Base-by-base conservation (phyloP, 2,888 invertebrate species). In the Yponomeuta malinellus region DNA sequence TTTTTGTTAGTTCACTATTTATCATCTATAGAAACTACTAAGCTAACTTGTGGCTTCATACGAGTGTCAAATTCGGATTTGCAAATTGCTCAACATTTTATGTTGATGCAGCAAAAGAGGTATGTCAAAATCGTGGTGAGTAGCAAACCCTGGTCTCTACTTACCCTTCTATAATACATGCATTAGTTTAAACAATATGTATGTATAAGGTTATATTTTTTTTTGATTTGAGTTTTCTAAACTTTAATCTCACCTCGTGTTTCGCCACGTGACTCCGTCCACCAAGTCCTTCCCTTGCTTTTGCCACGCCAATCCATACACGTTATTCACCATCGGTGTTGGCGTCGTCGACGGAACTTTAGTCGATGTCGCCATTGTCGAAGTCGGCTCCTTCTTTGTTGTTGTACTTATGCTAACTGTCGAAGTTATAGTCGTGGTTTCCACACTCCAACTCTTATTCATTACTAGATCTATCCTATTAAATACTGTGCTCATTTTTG, bases 381-480 rank as follows among this genome's bases (percentile, higher is more conserved):
- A 82, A 75, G 79, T 82, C 71, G 81, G 79, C 31, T 80, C 74
- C 77, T 82, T 88, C 77, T 82, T 85, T 73, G 83, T 86, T 10
- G 87, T 85, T 71, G 88, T 87, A 78, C 88, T 90, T 82, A 90
- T 78, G 78, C 90, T 90, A 83, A 87, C 85, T 72, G 92, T 91
- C 72, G 90, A 87, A 73, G 88, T 88, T 10, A 88, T 77, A 29
- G 90, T 90, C 23, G 91, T 90, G 0, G 92, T 92, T 77, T 91
- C 90, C 68, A 92, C 90, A 77, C 91, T 92, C 92, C 92, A 92
- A 88, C 91, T 91, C 78, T 88, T 91, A 76, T 92, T 92, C 83
- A 91, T 83, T 85, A 91, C 88, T 81, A 92, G 80, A 79, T 91
- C 90, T 88, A 91, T 87, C 81, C 86, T 90, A 84, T 90, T 90